Evolutionary conservation across 2,113 vertebrate genomes (phyloP).

Genomic region (Cathartes aura): DNA sequence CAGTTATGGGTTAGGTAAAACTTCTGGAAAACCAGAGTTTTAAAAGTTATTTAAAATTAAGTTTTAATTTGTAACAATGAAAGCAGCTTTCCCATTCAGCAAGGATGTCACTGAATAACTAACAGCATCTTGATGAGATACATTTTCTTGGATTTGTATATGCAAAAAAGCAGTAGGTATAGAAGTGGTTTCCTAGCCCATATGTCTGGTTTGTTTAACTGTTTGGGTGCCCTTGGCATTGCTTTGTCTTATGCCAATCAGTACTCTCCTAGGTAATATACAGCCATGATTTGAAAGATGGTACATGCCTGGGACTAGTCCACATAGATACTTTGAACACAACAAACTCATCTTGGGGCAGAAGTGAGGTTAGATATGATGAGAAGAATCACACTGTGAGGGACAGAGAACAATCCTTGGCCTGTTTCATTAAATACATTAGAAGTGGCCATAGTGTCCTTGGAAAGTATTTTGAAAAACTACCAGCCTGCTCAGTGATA

Average conservation of each 20-base stretch:
- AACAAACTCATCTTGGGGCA: not conserved
- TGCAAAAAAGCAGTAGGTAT: not conserved
- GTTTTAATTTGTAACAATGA: not conserved
- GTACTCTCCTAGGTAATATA: not conserved
- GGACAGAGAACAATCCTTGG: not conserved
- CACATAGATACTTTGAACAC: not conserved
- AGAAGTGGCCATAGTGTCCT: not conserved
- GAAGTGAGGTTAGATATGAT: not conserved
- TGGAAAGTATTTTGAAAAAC: not conserved
- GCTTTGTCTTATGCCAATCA: not conserved
- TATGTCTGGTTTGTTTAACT: not conserved
- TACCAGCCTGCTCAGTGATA: not conserved
- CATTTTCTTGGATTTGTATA: not conserved
- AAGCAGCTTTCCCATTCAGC: not conserved
- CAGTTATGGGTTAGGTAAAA: not conserved
- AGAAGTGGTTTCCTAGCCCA: not conserved
- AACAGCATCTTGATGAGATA: not conserved
- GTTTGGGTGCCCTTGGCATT: not conserved
- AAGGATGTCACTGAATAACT: not conserved
- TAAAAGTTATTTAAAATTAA: not conserved
- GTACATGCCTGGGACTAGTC: not conserved
- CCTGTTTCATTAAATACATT: not conserved
- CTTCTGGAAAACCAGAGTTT: not conserved
- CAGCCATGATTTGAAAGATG: not conserved
- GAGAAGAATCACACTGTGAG: not conserved